These are phyloP conservation scores for Cantharis flavilabris DNA, from an alignment of 2,888 invertebrate genomes.

Conservation along the genomic window DNA sequence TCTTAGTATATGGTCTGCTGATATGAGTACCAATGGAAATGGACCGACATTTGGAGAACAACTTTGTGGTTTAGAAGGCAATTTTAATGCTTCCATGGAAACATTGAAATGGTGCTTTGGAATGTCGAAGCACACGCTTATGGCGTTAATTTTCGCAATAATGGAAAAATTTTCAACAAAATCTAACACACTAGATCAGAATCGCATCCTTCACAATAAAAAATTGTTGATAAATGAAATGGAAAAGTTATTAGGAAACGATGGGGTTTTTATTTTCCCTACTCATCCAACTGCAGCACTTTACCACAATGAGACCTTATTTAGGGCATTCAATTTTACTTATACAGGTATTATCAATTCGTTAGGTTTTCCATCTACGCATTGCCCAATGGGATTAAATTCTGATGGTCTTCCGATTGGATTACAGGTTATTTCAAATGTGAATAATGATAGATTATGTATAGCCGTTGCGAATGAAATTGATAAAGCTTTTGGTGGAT, in stretches of 20 bases:
- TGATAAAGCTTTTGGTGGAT: slow-evolving; percentile 88
- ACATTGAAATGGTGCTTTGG: slow-evolving; percentile 75
- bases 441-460: slow-evolving; percentile 82
- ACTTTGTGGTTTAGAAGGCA: slow-evolving; percentile 66
- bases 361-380: slow-evolving; percentile 84
- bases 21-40: slow-evolving; percentile 67
- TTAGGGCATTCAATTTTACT: slow-evolving; percentile 80
- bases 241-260: slow-evolving; percentile 74
- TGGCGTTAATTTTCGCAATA: slow-evolving; percentile 66
- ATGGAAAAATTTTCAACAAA: slow-evolving; percentile 66
- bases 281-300: slow-evolving; percentile 89
- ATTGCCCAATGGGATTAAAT: slow-evolving; percentile 83
- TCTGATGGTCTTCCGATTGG: slow-evolving; percentile 85
- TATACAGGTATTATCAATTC: slow-evolving; percentile 89
- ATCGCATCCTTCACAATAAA: slow-evolving; percentile 63
- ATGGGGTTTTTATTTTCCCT: slow-evolving; percentile 88
- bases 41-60: slow-evolving; percentile 68
- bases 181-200: slow-evolving; percentile 63
- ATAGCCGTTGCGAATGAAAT: slow-evolving; percentile 87
- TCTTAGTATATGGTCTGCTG: slow-evolving; percentile 73
- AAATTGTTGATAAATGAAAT: slow-evolving; percentile 67
- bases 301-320: slow-evolving; percentile 83
- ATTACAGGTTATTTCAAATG: slow-evolving; percentile 81
- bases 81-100: slow-evolving; percentile 68
- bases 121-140: slow-evolving; percentile 80